Evolutionary conservation across 1,140 invertebrate genomes (phyloP).

Genomic region (Pentalonia nigronervosa): DNA sequence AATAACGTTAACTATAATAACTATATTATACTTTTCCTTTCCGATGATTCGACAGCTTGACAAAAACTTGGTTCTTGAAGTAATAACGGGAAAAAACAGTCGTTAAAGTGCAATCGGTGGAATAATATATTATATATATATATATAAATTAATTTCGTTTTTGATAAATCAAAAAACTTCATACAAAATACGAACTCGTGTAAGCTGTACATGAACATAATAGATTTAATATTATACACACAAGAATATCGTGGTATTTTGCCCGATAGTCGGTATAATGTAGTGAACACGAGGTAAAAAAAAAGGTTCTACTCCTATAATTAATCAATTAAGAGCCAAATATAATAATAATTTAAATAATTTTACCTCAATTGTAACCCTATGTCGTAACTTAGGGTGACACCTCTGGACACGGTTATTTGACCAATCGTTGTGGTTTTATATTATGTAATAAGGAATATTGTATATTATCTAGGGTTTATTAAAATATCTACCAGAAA

Average conservation of each 20-base stretch:
- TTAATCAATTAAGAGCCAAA: background rate
- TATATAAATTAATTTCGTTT: background rate
- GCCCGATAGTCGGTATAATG: background rate
- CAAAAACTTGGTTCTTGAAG: background rate
- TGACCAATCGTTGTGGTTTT: background rate
- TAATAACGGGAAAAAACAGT: background rate
- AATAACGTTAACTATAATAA: background rate
- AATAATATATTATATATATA: background rate
- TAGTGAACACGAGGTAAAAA: background rate
- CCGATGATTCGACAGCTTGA: background rate
- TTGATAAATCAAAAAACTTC: slow-evolving; percentile 20
- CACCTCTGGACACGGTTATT: background rate
- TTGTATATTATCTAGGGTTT: background rate
- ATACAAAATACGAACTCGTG: background rate
- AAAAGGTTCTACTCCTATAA: background rate
- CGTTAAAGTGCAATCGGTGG: slow-evolving; percentile 11
- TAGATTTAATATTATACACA: background rate
- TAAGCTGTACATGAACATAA: background rate
- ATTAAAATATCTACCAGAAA: background rate
- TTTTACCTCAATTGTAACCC: background rate
- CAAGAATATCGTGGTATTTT: background rate
- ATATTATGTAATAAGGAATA: background rate
- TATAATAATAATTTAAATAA: background rate
- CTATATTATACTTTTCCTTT: background rate
- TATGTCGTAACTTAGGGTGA: background rate